Conservation (phyloP, 2,888 invertebrate genomes). For the Desoria tigrina region DNA sequence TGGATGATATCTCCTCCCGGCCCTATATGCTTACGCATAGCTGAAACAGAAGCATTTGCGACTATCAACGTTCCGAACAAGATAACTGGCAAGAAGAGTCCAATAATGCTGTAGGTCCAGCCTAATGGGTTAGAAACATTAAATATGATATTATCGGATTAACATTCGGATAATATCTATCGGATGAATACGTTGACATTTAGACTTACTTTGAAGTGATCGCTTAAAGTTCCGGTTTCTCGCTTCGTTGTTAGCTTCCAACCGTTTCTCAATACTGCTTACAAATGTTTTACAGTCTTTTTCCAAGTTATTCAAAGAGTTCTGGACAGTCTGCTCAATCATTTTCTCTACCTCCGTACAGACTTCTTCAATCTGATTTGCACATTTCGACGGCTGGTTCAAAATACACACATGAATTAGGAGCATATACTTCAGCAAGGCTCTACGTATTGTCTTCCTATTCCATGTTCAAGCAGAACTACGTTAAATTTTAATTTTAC, state of each 20-base stretch:
- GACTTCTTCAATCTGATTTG: conserved; percentile 63
- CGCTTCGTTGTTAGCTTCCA: conserved; percentile 57
- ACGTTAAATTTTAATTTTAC: conserved; percentile 2
- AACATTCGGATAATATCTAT: neutral
- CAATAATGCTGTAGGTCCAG: conserved; percentile 42
- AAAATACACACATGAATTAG: conserved; percentile 4
- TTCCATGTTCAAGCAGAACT: neutral
- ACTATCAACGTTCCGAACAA: conserved; percentile 47
- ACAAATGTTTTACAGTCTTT: conserved; percentile 61
- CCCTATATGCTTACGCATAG: conserved; percentile 49
- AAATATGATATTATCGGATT: conserved; percentile 16
- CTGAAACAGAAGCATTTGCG: conserved; percentile 44
- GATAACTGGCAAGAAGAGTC: conserved; percentile 45
- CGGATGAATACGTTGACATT: neutral
- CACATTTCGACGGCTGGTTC: conserved; percentile 58
- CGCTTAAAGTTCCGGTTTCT: conserved; percentile 46
- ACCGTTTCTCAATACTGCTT: conserved; percentile 57
- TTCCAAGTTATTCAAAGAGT: conserved; percentile 62
- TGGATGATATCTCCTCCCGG: conserved; percentile 41
- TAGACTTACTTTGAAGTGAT: conserved; percentile 27
- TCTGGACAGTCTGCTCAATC: conserved; percentile 63
- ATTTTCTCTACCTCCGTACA: conserved; percentile 62
- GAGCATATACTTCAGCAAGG: neutral
- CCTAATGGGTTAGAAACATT: conserved; percentile 26
- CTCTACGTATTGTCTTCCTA: too few species aligned